Base-by-base conservation (phyloP, 2,113 vertebrate genomes). In the Stigmatopora argus region DNA sequence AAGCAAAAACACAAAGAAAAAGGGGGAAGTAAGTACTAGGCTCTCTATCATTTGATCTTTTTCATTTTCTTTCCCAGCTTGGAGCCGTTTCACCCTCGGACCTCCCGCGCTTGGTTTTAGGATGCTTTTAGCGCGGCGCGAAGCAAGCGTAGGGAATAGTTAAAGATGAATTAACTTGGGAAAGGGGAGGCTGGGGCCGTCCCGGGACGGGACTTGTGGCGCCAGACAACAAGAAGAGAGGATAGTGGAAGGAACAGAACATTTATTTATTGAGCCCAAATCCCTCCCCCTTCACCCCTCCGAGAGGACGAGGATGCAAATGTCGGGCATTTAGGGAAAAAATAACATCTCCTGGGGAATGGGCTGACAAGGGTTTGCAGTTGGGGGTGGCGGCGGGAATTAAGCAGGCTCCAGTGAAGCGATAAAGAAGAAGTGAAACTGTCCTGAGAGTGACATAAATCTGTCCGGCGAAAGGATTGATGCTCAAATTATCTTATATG, bases 401-500 rank as follows among this genome's bases (percentile, higher is more conserved):
- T 95, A 98, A 97, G 94, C 95, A 93, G 94, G 94, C 95, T 98
- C 95, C 94, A 96, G 93, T 94, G 94, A 96, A 98, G 94, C 93
- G 91, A 95, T 97, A 95, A 96, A 95, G 94, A 94, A 93, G 96
- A 96, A 94, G 93, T 96, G 94, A 94, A 95, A 94, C 93, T 93
- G 94, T 98, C 94, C 95, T 98, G 93, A 87, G 95, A 96, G 94
- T 97, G 95, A 95, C 94, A 96, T 98, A 96, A 98, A 98, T 98
- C 95, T 96, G 95, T 96, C 94, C 90, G 90, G 80, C 85, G 38
- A 85, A 89, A 94, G 91, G 94, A 97, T 96, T 95, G 96, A 96
- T 97, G 94, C 93, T 93, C 94, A 94, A 97, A 97, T 97, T 94
- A 98, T 97, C 95, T 95, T 97, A 96, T 98, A 97, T 97, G 95